These are phyloP conservation scores for Epistrophe eligans DNA, from an alignment of 2,888 invertebrate species.

Conservation along the genomic window DNA sequence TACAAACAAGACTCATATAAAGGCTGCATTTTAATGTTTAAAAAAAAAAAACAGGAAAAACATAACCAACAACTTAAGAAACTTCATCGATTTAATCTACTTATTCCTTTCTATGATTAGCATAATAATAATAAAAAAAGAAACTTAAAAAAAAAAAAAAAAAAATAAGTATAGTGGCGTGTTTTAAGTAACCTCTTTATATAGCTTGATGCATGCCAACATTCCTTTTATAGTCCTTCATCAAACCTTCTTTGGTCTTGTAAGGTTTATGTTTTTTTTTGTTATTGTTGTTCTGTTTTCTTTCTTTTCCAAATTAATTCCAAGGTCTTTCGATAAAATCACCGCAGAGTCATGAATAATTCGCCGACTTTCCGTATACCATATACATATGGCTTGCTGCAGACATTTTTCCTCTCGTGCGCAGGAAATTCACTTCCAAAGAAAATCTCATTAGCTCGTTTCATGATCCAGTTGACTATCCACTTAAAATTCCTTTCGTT, in stretches of 20 bases:
- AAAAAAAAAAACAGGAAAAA: neutral
- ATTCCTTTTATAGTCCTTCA: conserved; percentile 36
- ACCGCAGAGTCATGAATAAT: conserved; percentile 34
- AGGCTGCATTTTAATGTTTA: no score
- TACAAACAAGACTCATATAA: no score
- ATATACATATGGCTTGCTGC: neutral
- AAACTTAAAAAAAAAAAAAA: neutral
- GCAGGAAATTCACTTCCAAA: conserved; percentile 10
- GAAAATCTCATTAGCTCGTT: conserved; percentile 44
- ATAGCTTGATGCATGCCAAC: conserved; percentile 14
- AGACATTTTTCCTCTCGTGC: neutral
- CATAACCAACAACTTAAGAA: neutral
- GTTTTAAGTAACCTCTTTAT: conserved; percentile 13
- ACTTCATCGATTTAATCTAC: conserved; percentile 1
- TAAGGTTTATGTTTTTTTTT: neutral
- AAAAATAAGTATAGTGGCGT: neutral
- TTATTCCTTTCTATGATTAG: conserved; percentile 6
- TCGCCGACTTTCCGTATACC: conserved; percentile 8
- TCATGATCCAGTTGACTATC: conserved; percentile 45
- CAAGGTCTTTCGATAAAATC: conserved; percentile 42
- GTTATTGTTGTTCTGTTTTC: neutral
- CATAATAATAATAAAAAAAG: conserved; percentile 15
- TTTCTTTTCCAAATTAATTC: conserved; percentile 34
- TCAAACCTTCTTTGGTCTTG: conserved; percentile 2
- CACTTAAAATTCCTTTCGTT: conserved; percentile 39